Percentiles rank a stretch among this genome's conserved stretches.
These are phyloP conservation scores for Rhimphoctona megacephalus DNA, from an alignment of 2,888 invertebrate species.

Conservation along the genomic window DNA sequence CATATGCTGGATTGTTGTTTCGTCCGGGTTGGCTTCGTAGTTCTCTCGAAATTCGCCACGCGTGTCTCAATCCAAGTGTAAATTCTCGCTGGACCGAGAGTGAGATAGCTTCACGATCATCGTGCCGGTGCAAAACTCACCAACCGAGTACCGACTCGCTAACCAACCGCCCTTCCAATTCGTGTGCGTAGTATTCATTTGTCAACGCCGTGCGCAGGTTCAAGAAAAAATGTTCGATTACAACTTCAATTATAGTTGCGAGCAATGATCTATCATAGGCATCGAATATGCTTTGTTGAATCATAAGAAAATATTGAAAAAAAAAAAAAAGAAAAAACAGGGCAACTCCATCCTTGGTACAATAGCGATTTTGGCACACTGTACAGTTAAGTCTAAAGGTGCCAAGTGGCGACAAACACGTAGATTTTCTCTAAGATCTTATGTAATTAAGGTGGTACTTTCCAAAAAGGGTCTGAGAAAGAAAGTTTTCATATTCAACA, in stretches of 20 bases:
- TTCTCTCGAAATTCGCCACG: background rate
- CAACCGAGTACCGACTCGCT: background rate
- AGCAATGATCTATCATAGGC: background rate
- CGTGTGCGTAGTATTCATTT: too few relatives aligned
- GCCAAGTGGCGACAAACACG: background rate
- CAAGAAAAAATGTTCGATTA: background rate
- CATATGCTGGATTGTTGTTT: constrained; percentile 9
- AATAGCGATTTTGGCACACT: background rate
- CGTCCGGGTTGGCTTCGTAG: background rate
- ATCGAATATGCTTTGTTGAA: background rate
- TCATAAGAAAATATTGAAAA: background rate
- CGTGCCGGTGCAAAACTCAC: background rate
- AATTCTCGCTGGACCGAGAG: constrained; percentile 55
- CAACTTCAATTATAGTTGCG: background rate
- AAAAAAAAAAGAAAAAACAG: background rate
- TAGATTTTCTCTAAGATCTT: constrained; percentile 64
- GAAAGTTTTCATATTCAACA: too few relatives aligned
- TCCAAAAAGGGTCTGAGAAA: too few relatives aligned
- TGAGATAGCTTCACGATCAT: background rate
- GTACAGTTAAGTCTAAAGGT: background rate
- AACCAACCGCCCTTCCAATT: background rate
- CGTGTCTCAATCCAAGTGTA: constrained; percentile 59
- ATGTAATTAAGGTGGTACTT: too few relatives aligned
- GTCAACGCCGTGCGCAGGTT: background rate
- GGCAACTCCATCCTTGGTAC: background rate